These are phyloP conservation scores for Hyles euphorbiae DNA, from an alignment of 1,140 invertebrate genomes.

Conservation along the genomic window DNA sequence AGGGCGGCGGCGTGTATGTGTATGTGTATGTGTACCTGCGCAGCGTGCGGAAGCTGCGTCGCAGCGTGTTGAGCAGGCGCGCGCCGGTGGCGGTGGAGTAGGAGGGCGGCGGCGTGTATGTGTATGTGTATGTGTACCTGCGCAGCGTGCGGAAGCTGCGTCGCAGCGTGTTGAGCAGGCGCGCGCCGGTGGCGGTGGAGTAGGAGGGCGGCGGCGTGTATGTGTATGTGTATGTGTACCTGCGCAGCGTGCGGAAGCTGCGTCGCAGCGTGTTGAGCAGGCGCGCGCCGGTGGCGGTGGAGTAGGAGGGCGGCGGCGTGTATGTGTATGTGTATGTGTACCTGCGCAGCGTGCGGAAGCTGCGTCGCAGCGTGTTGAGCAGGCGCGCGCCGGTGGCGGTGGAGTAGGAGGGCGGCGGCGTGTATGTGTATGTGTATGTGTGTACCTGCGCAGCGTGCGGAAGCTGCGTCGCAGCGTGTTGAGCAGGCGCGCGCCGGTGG, in stretches of 20 bases:
- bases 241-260: slow-evolving; percentile 81
- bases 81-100: slow-evolving; percentile 94
- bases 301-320: slow-evolving; percentile 93
- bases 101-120: slow-evolving; percentile 92
- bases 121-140: too few species aligned
- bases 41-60: slow-evolving; percentile 84
- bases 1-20: slow-evolving; percentile 92
- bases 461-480: slow-evolving; percentile 89
- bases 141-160: slow-evolving; percentile 82
- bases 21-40: slow-evolving; percentile 42
- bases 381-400: slow-evolving; percentile 92
- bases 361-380: slow-evolving; percentile 86
- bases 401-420: slow-evolving; percentile 93
- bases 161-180: slow-evolving; percentile 86
- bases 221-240: too few species aligned
- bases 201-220: slow-evolving; percentile 95
- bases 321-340: too few species aligned
- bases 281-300: slow-evolving; percentile 91
- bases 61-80: slow-evolving; percentile 84
- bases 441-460: slow-evolving; percentile 73
- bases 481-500: slow-evolving; percentile 88
- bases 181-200: slow-evolving; percentile 91
- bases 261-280: slow-evolving; percentile 86
- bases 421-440: too few species aligned
- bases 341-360: slow-evolving; percentile 79